Conservation (phyloP, 2,113 vertebrate species). For the Paralichthys olivaceus region DNA sequence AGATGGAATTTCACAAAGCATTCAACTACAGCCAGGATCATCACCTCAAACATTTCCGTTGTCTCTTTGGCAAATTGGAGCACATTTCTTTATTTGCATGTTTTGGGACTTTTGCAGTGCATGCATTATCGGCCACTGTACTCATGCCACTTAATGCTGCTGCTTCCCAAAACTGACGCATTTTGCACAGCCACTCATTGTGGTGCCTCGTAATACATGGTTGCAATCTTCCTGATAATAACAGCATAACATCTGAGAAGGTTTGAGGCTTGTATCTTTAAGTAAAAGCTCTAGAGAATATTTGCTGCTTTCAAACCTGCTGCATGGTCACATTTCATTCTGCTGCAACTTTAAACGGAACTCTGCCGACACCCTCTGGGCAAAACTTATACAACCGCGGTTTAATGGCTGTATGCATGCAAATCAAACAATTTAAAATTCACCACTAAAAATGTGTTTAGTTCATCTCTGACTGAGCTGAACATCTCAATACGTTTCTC, state of each 20-base stretch:
- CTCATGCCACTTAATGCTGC: no score
- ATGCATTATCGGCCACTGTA: no score
- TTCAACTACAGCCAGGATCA: no score
- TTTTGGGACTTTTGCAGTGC: no score
- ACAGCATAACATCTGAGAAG: not conserved
- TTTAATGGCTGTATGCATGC: constrained; percentile 3
- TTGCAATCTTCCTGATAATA: not conserved
- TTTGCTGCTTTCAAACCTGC: not conserved
- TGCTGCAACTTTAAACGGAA: constrained; percentile 6
- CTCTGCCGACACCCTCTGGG: constrained; percentile 75
- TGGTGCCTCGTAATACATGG: not conserved
- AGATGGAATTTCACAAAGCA: no score
- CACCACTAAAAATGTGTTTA: not conserved
- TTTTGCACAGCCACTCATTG: no score
- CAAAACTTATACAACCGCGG: not conserved
- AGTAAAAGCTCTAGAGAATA: not conserved
- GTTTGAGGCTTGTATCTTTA: not conserved
- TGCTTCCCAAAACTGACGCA: no score
- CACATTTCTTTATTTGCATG: no score
- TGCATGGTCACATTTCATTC: not conserved
- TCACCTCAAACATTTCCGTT: no score
- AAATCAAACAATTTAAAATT: not conserved
- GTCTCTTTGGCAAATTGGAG: no score
- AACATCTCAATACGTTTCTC: no score
- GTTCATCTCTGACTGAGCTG: no score